Evolutionary conservation across 2,797 vertebrate genomes (phyloP).

Genomic region (Pachyuromys duprasi): DNA sequence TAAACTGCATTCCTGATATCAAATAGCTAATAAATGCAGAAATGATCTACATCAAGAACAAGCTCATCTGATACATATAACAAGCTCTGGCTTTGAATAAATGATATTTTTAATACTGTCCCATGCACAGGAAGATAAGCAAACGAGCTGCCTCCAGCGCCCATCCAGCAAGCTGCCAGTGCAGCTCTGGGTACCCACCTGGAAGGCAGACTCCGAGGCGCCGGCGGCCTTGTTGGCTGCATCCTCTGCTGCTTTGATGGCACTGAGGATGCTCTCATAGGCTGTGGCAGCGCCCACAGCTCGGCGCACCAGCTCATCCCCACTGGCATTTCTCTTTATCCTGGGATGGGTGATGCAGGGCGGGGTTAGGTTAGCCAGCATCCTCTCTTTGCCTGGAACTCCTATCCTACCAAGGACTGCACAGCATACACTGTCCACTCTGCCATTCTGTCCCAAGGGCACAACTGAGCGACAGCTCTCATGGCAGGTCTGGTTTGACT

Average conservation of each 20-base stretch:
- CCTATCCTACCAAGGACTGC: background rate
- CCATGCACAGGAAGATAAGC: background rate
- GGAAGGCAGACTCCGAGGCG: constrained; percentile 92
- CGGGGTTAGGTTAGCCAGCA: too few species aligned
- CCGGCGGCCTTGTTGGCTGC: constrained; percentile 92
- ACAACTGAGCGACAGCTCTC: background rate
- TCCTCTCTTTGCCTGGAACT: too few species aligned
- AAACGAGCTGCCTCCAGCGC: background rate
- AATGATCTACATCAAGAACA: background rate
- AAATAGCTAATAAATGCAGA: background rate
- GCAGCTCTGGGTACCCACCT: constrained; percentile 86
- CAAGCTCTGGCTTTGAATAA: background rate
- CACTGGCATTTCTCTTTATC: constrained; percentile 91
- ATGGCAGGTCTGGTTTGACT: background rate
- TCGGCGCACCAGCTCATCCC: constrained; percentile 89
- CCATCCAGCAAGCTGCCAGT: background rate
- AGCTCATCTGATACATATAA: background rate
- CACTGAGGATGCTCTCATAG: constrained; percentile 95
- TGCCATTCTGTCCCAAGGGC: background rate
- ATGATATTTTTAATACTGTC: background rate
- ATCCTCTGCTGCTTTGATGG: constrained; percentile 93
- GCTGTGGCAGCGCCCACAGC: constrained; percentile 93
- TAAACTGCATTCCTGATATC: background rate
- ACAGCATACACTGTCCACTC: background rate
- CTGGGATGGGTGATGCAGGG: constrained; percentile 81